Conservation (phyloP, 2,797 vertebrate species). For the Cossypha dichroa region DNA sequence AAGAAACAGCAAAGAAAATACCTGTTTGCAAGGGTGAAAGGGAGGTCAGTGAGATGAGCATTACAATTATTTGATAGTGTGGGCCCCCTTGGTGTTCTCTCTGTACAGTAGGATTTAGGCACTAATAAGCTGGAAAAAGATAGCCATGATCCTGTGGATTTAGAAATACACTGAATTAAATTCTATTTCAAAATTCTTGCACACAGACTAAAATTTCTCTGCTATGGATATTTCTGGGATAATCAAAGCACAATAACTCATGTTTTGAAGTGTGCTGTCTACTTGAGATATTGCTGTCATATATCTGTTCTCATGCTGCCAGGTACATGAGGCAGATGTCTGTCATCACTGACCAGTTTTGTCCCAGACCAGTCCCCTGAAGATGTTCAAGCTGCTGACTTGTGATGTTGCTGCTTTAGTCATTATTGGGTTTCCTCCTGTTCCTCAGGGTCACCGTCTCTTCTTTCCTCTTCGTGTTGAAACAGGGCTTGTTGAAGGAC, state of each 20-base stretch:
- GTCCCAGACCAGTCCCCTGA: neutral
- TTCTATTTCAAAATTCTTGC: neutral
- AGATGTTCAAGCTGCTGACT: neutral
- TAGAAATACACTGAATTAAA: neutral
- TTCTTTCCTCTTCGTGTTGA: slow-evolving; percentile 44
- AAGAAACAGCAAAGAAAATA: slow-evolving; percentile 32
- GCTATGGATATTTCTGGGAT: neutral
- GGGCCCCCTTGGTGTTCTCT: neutral
- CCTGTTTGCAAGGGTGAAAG: slow-evolving; percentile 2
- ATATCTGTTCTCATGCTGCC: neutral
- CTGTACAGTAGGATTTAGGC: neutral
- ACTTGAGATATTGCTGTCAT: neutral
- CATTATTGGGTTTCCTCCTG: neutral
- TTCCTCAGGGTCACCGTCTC: neutral
- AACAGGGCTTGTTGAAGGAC: slow-evolving; percentile 30
- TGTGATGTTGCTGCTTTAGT: neutral
- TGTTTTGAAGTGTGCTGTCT: neutral
- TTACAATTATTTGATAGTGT: neutral
- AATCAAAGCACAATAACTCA: neutral
- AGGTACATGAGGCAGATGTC: neutral
- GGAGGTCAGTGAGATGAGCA: neutral
- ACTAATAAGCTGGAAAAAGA: neutral
- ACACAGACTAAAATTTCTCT: neutral
- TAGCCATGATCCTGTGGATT: neutral
- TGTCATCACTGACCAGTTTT: neutral